Percentiles rank a stretch among this genome's conserved stretches.
Conservation (phyloP, 2,113 vertebrate species). For the Hypomesus transpacificus region DNA sequence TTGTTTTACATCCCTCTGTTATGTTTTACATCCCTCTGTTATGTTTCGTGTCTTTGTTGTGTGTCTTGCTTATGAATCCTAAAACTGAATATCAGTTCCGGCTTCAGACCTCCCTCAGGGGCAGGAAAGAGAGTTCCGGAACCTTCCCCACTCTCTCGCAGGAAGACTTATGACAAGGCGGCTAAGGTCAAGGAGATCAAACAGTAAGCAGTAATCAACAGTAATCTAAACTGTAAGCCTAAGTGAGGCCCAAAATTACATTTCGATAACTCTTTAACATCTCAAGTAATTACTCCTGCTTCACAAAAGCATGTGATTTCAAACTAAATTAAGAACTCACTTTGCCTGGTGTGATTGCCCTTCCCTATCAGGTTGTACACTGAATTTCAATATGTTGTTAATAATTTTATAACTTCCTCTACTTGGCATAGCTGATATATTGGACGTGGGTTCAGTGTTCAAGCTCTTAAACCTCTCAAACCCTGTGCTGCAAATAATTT, state of each 20-base stretch:
- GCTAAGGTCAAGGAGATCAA: slow-evolving; percentile 89
- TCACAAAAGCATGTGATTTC: slow-evolving; percentile 56
- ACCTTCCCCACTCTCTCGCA: slow-evolving; percentile 86
- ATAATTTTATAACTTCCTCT: too few species aligned
- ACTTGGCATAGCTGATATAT: neutral
- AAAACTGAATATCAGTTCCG: slow-evolving; percentile 62
- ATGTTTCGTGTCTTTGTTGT: slow-evolving; percentile 38
- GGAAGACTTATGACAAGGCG: slow-evolving; percentile 87
- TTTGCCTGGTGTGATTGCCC: slow-evolving; percentile 43
- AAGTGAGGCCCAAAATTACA: slow-evolving; percentile 34
- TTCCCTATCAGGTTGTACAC: slow-evolving; percentile 38
- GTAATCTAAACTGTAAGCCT: neutral
- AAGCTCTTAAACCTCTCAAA: slow-evolving; percentile 23
- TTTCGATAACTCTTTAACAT: slow-evolving; percentile 1
- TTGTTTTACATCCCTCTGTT: too few species aligned
- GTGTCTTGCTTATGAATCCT: slow-evolving; percentile 35
- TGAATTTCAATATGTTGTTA: slow-evolving; percentile 36
- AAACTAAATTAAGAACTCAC: slow-evolving; percentile 17
- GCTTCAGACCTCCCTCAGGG: slow-evolving; percentile 72
- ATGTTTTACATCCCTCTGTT: slow-evolving; percentile 20
- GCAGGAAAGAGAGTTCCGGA: slow-evolving; percentile 84
- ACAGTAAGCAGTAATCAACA: slow-evolving; percentile 80
- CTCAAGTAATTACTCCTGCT: slow-evolving; percentile 36
- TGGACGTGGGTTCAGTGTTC: slow-evolving; percentile 46
- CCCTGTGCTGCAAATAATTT: slow-evolving; percentile 16